These are phyloP conservation scores for Clivina fossor DNA, from an alignment of 2,888 invertebrate species.

Conservation along the genomic window DNA sequence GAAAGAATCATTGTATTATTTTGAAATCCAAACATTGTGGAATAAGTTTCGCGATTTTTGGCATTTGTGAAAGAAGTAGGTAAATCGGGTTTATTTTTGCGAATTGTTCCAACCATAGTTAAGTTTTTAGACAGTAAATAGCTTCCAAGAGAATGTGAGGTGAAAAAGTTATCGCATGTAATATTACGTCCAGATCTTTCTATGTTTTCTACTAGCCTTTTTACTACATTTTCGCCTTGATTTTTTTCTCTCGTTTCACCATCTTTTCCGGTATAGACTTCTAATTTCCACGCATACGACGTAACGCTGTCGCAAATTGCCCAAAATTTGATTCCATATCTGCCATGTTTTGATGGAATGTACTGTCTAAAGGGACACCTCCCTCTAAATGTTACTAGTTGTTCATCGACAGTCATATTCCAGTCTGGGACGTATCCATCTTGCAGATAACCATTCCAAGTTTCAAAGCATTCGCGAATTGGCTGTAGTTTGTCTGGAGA, in stretches of 20 bases:
- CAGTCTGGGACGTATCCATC: slow-evolving; percentile 18
- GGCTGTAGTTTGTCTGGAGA: slow-evolving; percentile 29
- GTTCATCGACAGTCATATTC: slow-evolving; percentile 23
- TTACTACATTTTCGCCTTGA: slow-evolving; percentile 10
- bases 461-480: slow-evolving; percentile 32
- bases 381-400: no score
- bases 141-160: no score
- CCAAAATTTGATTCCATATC: no score
- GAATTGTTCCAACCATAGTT: background rate
- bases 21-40: background rate
- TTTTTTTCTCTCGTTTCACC: slow-evolving; percentile 13
- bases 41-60: slow-evolving; percentile 7
- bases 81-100: no score
- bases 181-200: no score
- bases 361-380: no score
- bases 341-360: no score
- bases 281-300: no score
- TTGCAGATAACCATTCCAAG: slow-evolving; percentile 25
- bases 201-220: slow-evolving; percentile 8
- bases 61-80: no score
- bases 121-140: no score
- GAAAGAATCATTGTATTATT: slow-evolving; percentile 21
- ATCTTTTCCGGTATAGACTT: slow-evolving; percentile 9
- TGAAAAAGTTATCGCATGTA: no score
- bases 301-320: no score